These are phyloP conservation scores for Drosophila lini DNA, from an alignment of 1,140 invertebrate species.

Conservation along the genomic window DNA sequence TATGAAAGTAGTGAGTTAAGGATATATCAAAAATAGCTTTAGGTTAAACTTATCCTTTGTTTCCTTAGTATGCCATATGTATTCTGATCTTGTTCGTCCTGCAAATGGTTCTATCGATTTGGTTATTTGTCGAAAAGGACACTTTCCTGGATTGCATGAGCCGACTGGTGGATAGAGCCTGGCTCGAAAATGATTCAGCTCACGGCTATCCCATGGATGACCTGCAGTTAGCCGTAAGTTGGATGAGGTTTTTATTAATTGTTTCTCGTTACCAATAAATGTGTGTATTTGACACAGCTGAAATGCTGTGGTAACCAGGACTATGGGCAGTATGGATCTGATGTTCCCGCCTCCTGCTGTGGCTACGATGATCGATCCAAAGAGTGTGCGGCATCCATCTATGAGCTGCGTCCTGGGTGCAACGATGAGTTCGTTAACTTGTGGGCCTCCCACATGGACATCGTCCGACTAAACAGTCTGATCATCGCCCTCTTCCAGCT, in stretches of 20 bases:
- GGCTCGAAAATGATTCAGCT: slow-evolving; percentile 46
- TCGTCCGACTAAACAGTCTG: slow-evolving; percentile 87
- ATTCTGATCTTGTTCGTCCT: slow-evolving; percentile 87
- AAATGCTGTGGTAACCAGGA: slow-evolving; percentile 87
- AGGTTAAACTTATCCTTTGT: not conserved
- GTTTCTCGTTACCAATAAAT: not conserved
- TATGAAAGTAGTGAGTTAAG: slow-evolving; percentile 88
- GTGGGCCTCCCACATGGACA: slow-evolving; percentile 85
- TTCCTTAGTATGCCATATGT: slow-evolving; percentile 87
- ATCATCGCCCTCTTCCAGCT: slow-evolving; percentile 86
- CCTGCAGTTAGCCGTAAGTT: slow-evolving; percentile 65
- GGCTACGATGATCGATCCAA: slow-evolving; percentile 62
- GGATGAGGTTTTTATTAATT: not conserved
- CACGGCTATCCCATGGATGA: slow-evolving; percentile 61
- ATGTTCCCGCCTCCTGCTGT: slow-evolving; percentile 84
- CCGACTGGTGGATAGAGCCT: slow-evolving; percentile 82
- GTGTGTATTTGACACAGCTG: slow-evolving; percentile 83
- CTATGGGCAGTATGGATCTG: slow-evolving; percentile 78
- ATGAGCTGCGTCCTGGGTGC: slow-evolving; percentile 84
- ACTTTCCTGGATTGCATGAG: slow-evolving; percentile 83
- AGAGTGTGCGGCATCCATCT: slow-evolving; percentile 51
- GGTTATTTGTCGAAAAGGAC: slow-evolving; percentile 85
- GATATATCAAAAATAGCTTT: not conserved
- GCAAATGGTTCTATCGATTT: slow-evolving; percentile 87
- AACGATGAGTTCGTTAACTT: slow-evolving; percentile 68